These are phyloP conservation scores for Pholis gunnellus DNA, from an alignment of 2,113 vertebrate species.

Conservation along the genomic window DNA sequence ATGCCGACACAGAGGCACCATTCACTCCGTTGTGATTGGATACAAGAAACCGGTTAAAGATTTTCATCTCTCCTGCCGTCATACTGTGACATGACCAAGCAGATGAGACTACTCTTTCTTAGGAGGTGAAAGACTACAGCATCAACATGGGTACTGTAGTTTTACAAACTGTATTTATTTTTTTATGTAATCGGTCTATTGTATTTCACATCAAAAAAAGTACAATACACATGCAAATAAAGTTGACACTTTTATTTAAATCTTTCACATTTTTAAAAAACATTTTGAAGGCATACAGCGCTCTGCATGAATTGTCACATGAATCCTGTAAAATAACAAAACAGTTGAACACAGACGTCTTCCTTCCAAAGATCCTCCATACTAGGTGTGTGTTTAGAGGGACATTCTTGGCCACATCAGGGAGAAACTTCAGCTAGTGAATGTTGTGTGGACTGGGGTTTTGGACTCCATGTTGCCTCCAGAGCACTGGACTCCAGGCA, in stretches of 20 bases:
- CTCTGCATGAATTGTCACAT: neutral
- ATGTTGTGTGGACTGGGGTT: slow-evolving; percentile 31
- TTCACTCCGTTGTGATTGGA: slow-evolving; percentile 67
- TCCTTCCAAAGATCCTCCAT: neutral
- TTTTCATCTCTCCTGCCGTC: neutral
- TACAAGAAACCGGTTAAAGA: neutral
- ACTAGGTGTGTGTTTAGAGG: too few relatives aligned
- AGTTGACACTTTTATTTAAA: slow-evolving; percentile 45
- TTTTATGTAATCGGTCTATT: neutral
- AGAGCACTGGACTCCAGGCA: slow-evolving; percentile 58
- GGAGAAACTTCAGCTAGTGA: slow-evolving; percentile 58
- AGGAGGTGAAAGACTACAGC: neutral
- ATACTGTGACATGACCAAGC: neutral
- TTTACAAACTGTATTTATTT: neutral
- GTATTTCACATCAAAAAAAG: neutral
- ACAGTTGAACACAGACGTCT: neutral
- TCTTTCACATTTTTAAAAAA: slow-evolving; percentile 17
- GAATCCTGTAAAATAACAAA: slow-evolving; percentile 3
- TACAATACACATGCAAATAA: slow-evolving; percentile 26
- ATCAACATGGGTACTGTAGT: neutral
- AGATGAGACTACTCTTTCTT: neutral
- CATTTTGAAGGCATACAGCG: neutral
- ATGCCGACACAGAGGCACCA: slow-evolving; percentile 85
- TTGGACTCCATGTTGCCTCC: slow-evolving; percentile 76
- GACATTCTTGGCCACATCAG: neutral